phyloP scores from a whole-genome alignment of 2,888 invertebrate genomes.

The Limnephilus marmoratus region DNA sequence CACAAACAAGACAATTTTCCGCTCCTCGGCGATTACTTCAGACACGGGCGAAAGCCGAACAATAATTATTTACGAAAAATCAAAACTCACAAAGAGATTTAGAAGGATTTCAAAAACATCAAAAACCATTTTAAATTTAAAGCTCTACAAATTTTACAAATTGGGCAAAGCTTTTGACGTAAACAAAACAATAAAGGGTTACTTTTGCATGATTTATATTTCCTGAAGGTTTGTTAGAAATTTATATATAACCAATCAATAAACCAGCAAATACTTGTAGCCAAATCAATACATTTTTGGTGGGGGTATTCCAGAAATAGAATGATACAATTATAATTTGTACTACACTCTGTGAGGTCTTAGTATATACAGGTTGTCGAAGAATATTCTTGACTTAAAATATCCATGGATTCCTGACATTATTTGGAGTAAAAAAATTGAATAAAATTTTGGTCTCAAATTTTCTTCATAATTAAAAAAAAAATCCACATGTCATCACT shows the following conservation, averaged over 20 bases:
- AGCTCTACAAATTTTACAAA: neutral
- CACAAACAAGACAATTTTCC: neutral
- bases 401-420: no score
- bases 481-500: no score
- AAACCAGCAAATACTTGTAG: neutral
- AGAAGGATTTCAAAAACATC: neutral
- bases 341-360: neutral
- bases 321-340: neutral
- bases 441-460: no score
- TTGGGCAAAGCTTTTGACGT: neutral
- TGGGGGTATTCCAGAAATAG: neutral
- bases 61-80: constrained; percentile 2
- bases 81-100: neutral
- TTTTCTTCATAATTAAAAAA: no score
- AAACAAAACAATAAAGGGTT: neutral
- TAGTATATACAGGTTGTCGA: neutral
- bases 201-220: neutral
- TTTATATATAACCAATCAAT: neutral
- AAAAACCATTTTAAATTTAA: neutral
- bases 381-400: no score
- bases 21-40: neutral
- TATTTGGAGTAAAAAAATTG: no score
- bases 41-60: neutral
- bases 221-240: neutral
- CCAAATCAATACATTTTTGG: neutral